Evolutionary conservation across 2,888 invertebrate species (phyloP).

Genomic region (Pterobdella sp.): DNA sequence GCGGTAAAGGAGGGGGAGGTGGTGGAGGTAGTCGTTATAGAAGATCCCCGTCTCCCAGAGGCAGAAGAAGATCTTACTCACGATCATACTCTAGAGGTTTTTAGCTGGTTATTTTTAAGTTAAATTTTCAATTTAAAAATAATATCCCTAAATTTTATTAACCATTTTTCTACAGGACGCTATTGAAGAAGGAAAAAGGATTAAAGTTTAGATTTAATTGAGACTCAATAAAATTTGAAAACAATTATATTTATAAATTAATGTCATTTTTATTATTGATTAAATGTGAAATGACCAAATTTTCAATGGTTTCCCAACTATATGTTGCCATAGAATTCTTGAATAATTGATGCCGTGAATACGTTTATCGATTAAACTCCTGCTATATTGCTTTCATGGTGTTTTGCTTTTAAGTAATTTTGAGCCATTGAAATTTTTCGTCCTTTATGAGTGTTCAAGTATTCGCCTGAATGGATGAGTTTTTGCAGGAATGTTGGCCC

Average conservation of each 20-base stretch:
- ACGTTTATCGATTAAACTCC: background rate
- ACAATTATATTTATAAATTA: too few species aligned
- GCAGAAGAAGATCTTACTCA: conserved; percentile 19
- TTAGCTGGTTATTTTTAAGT: background rate
- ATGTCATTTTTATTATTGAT: too few species aligned
- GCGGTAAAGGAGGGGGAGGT: background rate
- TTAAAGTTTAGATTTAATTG: background rate
- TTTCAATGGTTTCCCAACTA: too few species aligned
- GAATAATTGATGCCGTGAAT: background rate
- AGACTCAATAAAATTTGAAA: too few species aligned
- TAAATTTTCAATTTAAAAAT: background rate
- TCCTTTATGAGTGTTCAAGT: background rate
- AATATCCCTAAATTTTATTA: background rate
- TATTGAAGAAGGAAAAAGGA: background rate
- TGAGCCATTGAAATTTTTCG: too few species aligned
- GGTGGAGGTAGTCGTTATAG: background rate
- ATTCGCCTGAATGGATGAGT: conserved; percentile 4
- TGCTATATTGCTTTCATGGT: background rate
- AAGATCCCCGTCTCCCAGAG: conserved; percentile 21
- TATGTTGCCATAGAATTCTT: background rate
- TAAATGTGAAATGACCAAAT: too few species aligned
- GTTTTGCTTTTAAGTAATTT: background rate
- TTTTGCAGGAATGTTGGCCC: conserved; percentile 42
- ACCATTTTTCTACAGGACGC: background rate
- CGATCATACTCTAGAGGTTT: conserved; percentile 20